Evolutionary conservation across 2,888 invertebrate genomes (phyloP), one percentile per base, ranked within the genome.

Genomic region (Nasonovia ribisnigri): DNA sequence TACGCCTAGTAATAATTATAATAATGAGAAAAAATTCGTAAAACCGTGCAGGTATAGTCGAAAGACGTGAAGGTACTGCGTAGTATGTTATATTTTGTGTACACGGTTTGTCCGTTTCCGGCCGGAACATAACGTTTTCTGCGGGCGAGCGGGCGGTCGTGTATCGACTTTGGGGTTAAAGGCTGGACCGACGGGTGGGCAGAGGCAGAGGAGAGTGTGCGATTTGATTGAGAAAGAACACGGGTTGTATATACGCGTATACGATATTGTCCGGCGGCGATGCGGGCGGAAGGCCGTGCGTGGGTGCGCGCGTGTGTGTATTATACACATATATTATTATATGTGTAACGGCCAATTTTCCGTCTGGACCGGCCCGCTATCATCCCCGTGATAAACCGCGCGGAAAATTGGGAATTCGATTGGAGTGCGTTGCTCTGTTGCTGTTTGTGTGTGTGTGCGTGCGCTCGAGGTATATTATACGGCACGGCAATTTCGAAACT

Each of bases 381-480:
- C 93, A 67, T 93, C 57, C 86, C 93, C 86, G 29, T 90, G 94
- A 94, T 92, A 94, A 94, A 94, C 94, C 94, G 94, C 94, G 94
- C 94, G 94, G 94, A 94, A 94, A 94, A 94, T 94, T 94, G 94
- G 94, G 92, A 94, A 94, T 94, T 94, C 94, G 94, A 94, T 94
- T 94, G 93, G 90, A 84, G 93, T 90, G 90, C 88, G 48, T 86
- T 51, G 88, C 36, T 77, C 77, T 77, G 77, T 77, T 43, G 91
- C 42, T 20, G 84, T 43, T 57, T n/a, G 54, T 89, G 88, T 51
- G 84, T 42, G 36, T 10, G 36, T 90, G 46, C 16, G 60, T 89
- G 60, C 8, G 43, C 8, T 57, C 24, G 46, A 13, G 43, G 67
- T 51, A 48, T 84, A n/a, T 84, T 92, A n/a, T 90, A 48, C 60